A percentile compares a stretch with the other conserved stretches of the same genome.
Evolutionary conservation across 2,113 vertebrate genomes (phyloP).

Genomic region (Sinocyclocheilus anshuiensis): DNA sequence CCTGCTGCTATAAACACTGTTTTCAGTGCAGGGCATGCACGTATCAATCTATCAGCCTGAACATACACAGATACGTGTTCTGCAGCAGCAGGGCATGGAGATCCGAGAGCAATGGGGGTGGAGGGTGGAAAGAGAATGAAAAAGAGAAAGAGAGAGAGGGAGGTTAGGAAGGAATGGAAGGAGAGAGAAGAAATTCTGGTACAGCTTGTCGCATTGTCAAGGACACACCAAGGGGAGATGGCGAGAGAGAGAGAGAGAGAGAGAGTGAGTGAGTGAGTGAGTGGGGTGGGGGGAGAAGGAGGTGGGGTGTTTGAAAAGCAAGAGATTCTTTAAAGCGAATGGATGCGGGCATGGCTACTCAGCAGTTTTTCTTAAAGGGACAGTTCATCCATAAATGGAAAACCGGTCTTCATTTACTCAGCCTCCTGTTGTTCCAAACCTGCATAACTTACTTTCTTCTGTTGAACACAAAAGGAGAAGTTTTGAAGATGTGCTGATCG

Average conservation of each 20-base stretch:
- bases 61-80: conserved; percentile 56
- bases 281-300: conserved; percentile 55
- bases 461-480: background rate
- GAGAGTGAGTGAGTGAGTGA: conserved; percentile 53
- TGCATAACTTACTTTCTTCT: background rate
- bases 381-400: background rate
- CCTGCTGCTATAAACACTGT: conserved; percentile 45
- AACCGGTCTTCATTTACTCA: background rate
- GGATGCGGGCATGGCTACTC: conserved; percentile 65
- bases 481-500: background rate
- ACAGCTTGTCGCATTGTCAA: conserved; percentile 84
- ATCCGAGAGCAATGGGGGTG: conserved; percentile 55
- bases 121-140: conserved; percentile 46
- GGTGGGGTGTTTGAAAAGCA: conserved; percentile 40
- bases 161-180: conserved; percentile 38
- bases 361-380: conserved; percentile 61
- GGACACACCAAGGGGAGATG: conserved; percentile 81
- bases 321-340: conserved; percentile 56
- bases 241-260: conserved; percentile 63
- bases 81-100: conserved; percentile 68
- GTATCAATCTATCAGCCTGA: conserved; percentile 42
- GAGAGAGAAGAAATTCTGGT: conserved; percentile 70
- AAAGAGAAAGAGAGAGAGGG: conserved; percentile 16
- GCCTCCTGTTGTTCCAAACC: background rate
- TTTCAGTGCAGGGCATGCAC: conserved; percentile 41